These are phyloP conservation scores for Physella acuta DNA, from an alignment of 1,140 invertebrate genomes.

Conservation along the genomic window DNA sequence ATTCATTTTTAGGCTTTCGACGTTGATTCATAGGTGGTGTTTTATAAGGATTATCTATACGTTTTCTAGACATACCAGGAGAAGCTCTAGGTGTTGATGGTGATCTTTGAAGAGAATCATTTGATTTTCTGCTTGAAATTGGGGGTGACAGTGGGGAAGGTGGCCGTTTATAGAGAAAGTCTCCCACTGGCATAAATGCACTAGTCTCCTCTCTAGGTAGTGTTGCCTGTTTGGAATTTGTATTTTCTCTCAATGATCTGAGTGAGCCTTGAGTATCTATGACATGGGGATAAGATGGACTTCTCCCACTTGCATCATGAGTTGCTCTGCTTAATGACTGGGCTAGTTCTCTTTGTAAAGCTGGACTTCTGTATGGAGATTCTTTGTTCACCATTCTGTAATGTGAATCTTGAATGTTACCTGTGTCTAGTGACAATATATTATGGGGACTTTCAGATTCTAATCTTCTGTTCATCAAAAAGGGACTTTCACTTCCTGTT, in stretches of 20 bases:
- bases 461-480: conserved; percentile 8
- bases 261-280: conserved; percentile 25
- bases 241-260: conserved; percentile 21
- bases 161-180: conserved; percentile 35
- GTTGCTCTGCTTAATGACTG: conserved; percentile 8
- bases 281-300: conserved; percentile 11
- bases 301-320: conserved; percentile 4
- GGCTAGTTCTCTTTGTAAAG: conserved; percentile 4
- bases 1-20: conserved; percentile 28
- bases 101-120: conserved; percentile 30
- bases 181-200: conserved; percentile 29
- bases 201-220: conserved; percentile 18
- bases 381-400: conserved; percentile 13
- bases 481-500: conserved; percentile 29
- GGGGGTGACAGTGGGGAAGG: conserved; percentile 33
- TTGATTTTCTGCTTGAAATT: conserved; percentile 30
- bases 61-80: conserved; percentile 29
- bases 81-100: conserved; percentile 32
- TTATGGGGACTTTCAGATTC: conserved; percentile 18
- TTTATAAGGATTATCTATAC: conserved; percentile 27
- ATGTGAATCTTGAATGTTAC: background rate
- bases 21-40: conserved; percentile 30
- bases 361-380: conserved; percentile 23
- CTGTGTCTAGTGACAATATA: background rate
- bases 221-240: background rate